phyloP scores from a whole-genome alignment of 2,888 invertebrate species.

The Drosophila siamana region DNA sequence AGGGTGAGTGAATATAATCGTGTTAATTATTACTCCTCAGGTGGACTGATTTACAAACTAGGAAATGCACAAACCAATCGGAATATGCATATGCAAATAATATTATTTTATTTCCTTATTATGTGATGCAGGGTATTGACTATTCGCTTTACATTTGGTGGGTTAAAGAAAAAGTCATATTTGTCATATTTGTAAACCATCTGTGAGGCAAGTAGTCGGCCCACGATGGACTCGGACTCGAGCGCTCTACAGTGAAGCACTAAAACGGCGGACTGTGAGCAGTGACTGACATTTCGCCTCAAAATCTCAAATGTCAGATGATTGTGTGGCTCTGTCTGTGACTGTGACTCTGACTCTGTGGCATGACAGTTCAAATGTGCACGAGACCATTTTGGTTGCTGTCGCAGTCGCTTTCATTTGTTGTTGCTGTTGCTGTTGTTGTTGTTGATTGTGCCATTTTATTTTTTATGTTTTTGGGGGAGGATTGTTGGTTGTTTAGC shows the following conservation, averaged over 20 bases:
- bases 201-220: slow-evolving; percentile 38
- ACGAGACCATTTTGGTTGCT: slow-evolving; percentile 62
- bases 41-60: neutral
- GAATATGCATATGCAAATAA: neutral
- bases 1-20: neutral
- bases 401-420: neutral
- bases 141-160: neutral
- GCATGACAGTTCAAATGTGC: slow-evolving; percentile 79
- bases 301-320: slow-evolving; percentile 75
- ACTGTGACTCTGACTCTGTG: slow-evolving; percentile 28
- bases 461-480: slow-evolving; percentile 24
- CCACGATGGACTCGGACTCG: slow-evolving; percentile 43
- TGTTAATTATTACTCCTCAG: neutral
- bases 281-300: slow-evolving; percentile 78
- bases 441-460: slow-evolving; percentile 64
- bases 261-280: slow-evolving; percentile 49
- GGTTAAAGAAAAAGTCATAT: slow-evolving; percentile 11
- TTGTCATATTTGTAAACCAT: slow-evolving; percentile 58
- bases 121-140: slow-evolving; percentile 29
- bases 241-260: slow-evolving; percentile 65
- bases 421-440: neutral
- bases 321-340: slow-evolving; percentile 40
- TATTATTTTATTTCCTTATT: neutral
- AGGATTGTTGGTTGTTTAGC: neutral
- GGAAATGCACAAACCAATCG: neutral